A percentile compares a stretch with the other conserved stretches of the same genome.
phyloP scores from a whole-genome alignment of 2,113 vertebrate species.

The Rhegmatorhina hoffmannsi region DNA sequence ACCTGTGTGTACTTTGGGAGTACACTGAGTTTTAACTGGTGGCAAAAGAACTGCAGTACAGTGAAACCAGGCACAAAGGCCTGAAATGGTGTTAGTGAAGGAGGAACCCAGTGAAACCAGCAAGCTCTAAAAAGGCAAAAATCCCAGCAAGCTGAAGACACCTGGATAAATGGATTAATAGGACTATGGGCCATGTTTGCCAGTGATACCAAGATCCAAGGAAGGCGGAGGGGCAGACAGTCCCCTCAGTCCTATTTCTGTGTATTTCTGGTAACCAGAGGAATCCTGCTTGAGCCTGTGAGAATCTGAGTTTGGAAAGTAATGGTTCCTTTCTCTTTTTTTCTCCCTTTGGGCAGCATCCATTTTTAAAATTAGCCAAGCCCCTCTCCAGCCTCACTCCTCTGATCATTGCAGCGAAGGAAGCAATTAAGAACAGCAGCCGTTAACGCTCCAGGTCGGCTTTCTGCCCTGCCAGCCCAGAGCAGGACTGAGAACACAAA shows the following conservation, averaged over 20 bases:
- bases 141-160: not conserved
- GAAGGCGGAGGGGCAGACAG: not conserved
- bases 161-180: not conserved
- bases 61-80: not conserved
- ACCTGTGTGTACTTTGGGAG: not conserved
- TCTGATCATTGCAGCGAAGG: constrained; percentile 98
- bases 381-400: constrained; percentile 98
- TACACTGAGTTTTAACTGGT: not conserved
- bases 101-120: not conserved
- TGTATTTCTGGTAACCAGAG: not conserved
- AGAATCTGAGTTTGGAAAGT: not conserved
- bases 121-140: not conserved
- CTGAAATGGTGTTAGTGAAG: not conserved
- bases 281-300: not conserved
- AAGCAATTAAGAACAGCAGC: constrained; percentile 99
- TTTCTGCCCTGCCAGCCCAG: constrained; percentile 60
- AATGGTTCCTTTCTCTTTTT: constrained; percentile 1
- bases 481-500: constrained; percentile 74
- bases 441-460: constrained; percentile 79
- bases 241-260: not conserved
- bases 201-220: not conserved
- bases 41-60: not conserved
- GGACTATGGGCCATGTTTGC: not conserved
- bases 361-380: constrained; percentile 98
- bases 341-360: constrained; percentile 82